phyloP scores from a whole-genome alignment of 2,113 vertebrate genomes.

The Procavia capensis region DNA sequence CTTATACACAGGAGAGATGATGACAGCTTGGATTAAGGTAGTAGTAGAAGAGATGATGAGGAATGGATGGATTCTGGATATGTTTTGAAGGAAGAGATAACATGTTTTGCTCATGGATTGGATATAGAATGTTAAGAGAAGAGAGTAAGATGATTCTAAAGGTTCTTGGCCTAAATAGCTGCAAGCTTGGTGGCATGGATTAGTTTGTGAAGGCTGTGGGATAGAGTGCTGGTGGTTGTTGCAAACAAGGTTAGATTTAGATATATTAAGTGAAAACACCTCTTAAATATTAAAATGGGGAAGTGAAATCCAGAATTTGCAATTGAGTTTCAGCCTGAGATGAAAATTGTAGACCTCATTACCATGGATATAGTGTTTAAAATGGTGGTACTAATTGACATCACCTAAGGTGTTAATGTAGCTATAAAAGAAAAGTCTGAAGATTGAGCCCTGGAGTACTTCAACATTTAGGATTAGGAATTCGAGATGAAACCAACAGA shows the following conservation, averaged over 20 bases:
- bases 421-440: not conserved
- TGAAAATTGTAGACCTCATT: not conserved
- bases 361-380: slow-evolving; percentile 18
- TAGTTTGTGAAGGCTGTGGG: not conserved
- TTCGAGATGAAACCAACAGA: not conserved
- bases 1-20: not conserved
- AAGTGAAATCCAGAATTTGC: not conserved
- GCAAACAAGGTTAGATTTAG: slow-evolving; percentile 13
- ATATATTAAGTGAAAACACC: not conserved
- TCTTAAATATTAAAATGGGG: not conserved
- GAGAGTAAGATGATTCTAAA: not conserved
- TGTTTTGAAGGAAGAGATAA: not conserved
- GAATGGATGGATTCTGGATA: no score
- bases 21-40: not conserved
- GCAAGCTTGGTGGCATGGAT: not conserved
- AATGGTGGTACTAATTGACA: not conserved
- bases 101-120: not conserved
- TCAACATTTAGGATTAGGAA: not conserved
- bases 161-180: not conserved
- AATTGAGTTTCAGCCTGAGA: not conserved
- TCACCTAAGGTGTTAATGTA: not conserved
- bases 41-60: not conserved
- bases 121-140: not conserved
- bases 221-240: not conserved
- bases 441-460: not conserved